A percentile compares a stretch with the other conserved stretches of the same genome.
Conservation (phyloP, 2,888 invertebrate species). For the Mesoligia furuncula region DNA sequence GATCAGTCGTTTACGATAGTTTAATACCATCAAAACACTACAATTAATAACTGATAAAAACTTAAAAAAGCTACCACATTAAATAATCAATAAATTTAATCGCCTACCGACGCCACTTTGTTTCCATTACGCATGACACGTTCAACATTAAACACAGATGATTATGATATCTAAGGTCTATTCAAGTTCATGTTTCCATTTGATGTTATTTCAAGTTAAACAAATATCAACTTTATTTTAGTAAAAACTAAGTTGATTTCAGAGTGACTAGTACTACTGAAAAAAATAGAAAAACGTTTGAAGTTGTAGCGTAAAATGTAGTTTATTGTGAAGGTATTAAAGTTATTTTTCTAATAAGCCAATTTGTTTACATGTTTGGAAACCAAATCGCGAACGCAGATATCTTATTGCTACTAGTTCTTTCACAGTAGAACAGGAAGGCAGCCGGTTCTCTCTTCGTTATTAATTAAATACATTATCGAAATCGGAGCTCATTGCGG, state of each 20-base stretch:
- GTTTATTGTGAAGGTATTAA: neutral
- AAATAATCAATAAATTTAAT: slow-evolving; percentile 67
- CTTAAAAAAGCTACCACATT: slow-evolving; percentile 55
- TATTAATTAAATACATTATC: slow-evolving; percentile 80
- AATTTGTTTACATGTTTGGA: neutral
- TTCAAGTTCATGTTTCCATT: neutral
- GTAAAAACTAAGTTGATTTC: neutral
- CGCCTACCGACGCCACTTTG: slow-evolving; percentile 59
- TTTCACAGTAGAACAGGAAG: slow-evolving; percentile 77
- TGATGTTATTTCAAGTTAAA: neutral
- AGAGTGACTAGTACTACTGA: neutral
- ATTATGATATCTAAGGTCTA: slow-evolving; percentile 64
- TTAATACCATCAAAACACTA: slow-evolving; percentile 5
- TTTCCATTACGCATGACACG: slow-evolving; percentile 58
- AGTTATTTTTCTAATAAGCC: neutral
- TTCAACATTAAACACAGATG: slow-evolving; percentile 51
- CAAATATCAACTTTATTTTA: neutral
- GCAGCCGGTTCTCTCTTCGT: slow-evolving; percentile 73
- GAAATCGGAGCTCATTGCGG: slow-evolving; percentile 66
- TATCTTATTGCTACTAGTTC: slow-evolving; percentile 71
- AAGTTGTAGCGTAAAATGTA: neutral
- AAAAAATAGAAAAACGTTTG: neutral
- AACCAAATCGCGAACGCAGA: neutral
- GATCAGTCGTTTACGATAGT: neutral
- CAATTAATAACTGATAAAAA: slow-evolving; percentile 36